Base-by-base conservation (phyloP, 1,140 invertebrate genomes). In the Nixonia krombeini region DNA sequence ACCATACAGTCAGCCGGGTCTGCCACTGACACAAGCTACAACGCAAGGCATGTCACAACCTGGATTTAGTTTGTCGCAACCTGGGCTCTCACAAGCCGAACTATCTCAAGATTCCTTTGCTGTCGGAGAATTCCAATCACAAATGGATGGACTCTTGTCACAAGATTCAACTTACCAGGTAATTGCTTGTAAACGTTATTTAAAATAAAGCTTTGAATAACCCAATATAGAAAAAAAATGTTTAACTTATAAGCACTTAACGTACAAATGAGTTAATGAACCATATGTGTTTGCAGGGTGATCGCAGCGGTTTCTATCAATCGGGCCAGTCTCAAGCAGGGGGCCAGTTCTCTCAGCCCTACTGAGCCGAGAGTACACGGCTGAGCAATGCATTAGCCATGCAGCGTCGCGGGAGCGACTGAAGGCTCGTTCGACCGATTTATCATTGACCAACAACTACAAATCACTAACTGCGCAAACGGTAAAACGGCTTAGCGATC, bases 141-240 rank as follows among this genome's bases (percentile, higher is more conserved):
- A 97, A 83, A 94, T 95, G 87, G 96, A 98, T 78, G 95, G 94
- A 33, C 88, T 98, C 56, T 86, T 98, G 65, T 98, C 96, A 2
- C 96, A 98, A 85, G 96, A 98, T 85, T 96, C 94, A 5, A 95
- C 93, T 59, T 97, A 96, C 85, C 94, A 96, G 64, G 64, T 68
- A 12, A n/a, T n/a, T n/a, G n/a, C n/a, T n/a, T n/a, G n/a, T n/a
- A n/a, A n/a, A n/a, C n/a, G n/a, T n/a, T n/a, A n/a, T n/a, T n/a
- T n/a, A n/a, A n/a, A n/a, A n/a, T n/a, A n/a, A n/a, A n/a, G n/a
- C n/a, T n/a, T n/a, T n/a, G n/a, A n/a, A n/a, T n/a, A n/a, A n/a
- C 25, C 4, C 4, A 26, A 26, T 26, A 26, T 5, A 26, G 25
- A 5, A 5, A 9, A 26, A 26, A 9, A 26, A 26, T 26, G 25